Evolutionary conservation across 2,113 vertebrate species (phyloP), one percentile per base, ranked within the genome.

Genomic region (Gasterosteus aculeatus): DNA sequence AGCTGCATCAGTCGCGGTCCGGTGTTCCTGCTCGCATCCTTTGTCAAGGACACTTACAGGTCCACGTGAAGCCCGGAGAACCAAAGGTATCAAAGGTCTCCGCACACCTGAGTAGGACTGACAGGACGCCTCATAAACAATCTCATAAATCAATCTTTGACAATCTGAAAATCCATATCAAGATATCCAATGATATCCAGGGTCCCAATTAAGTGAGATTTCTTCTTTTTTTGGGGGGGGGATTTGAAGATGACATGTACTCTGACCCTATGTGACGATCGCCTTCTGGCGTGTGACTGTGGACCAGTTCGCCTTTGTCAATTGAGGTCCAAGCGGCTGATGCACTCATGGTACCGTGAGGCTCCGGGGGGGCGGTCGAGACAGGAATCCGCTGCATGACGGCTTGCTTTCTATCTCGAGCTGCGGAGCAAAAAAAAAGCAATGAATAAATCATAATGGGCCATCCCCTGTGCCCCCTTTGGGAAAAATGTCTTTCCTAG

Each of bases 281-380:
- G 15, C 7, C 39, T 44, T n/a, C 5, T 64, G 69, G n/a, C 2
- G 1, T 0, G 3, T 11, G 47, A 5, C 15, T 68, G 49, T 16
- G 10, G 62, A 29, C 7, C 44, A 10, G n/a, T 19, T 12, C 15
- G 19, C 2, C 5, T 51, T 19, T 18, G 35, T 41, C 35, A 16
- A 8, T 10, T 29, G 19, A 59, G 33, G 5, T 31, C n/a, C 8
- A 61, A 16, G 29, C 18, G 54, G 31, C 7, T 62, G 14, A 19
- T 75, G 41, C 7, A n/a, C 3, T 18, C 3, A 35, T 56, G 18
- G 0, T 12, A 26, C 19, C 19, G 22, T 22, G 47, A 51, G 15
- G n/a, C 14, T 14, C 15, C 4, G 49, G 35, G 35, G 35, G 35
- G 35, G 35, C 5, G 51, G 51, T 46, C 16, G 39, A 22, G 44